A percentile compares a stretch with the other conserved stretches of the same genome.
These are phyloP conservation scores for Arothron firmamentum DNA, from an alignment of 2,113 vertebrate species.

Conservation along the genomic window DNA sequence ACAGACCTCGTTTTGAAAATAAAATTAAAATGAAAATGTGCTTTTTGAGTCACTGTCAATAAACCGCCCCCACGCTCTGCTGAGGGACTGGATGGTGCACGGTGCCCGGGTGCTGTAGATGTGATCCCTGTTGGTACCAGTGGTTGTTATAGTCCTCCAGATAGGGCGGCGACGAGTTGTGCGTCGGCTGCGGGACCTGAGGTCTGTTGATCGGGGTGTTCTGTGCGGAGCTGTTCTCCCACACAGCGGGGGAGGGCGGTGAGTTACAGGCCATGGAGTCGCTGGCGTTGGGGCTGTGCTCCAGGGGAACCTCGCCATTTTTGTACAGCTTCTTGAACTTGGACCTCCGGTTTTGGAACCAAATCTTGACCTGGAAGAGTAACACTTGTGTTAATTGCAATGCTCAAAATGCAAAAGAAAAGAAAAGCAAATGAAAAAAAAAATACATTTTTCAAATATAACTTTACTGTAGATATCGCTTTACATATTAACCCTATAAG, in stretches of 20 bases:
- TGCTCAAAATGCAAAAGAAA: not conserved
- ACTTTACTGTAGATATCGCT: not conserved
- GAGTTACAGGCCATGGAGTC: slow-evolving; percentile 99
- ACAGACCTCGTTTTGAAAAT: slow-evolving; percentile 47
- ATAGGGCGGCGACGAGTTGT: slow-evolving; percentile 88
- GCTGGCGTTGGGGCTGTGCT: slow-evolving; percentile 96
- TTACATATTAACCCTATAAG: too few species aligned
- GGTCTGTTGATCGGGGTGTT: slow-evolving; percentile 77
- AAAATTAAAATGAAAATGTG: slow-evolving; percentile 23
- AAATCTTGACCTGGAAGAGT: slow-evolving; percentile 88
- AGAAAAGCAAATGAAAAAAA: not conserved
- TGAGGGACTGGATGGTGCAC: slow-evolving; percentile 89
- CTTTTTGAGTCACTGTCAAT: slow-evolving; percentile 75
- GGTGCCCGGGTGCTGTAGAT: slow-evolving; percentile 84
- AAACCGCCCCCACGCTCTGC: slow-evolving; percentile 87
- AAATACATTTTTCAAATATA: not conserved
- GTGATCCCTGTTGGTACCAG: slow-evolving; percentile 92
- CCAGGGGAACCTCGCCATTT: slow-evolving; percentile 92
- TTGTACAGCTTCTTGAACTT: slow-evolving; percentile 99
- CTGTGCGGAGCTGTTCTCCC: slow-evolving; percentile 87
- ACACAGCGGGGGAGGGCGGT: slow-evolving; percentile 86
- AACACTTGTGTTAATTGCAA: not conserved
- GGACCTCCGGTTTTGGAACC: slow-evolving; percentile 98
- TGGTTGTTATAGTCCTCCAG: slow-evolving; percentile 91
- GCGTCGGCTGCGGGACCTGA: slow-evolving; percentile 83